Conservation (phyloP, 2,797 vertebrate genomes). For the Brotogeris chrysoptera region DNA sequence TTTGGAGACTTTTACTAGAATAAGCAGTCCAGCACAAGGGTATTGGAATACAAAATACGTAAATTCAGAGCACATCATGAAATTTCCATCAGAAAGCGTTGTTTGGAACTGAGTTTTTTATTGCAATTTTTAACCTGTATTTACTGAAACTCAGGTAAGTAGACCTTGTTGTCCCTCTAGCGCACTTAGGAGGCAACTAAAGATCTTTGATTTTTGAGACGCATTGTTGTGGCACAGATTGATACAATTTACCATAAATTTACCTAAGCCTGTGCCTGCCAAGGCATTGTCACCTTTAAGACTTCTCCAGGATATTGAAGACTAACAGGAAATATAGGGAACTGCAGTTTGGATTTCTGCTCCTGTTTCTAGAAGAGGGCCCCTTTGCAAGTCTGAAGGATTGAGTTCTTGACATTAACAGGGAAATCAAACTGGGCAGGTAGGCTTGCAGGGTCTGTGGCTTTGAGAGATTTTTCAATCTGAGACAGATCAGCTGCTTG, state of each 20-base stretch:
- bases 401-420: not conserved
- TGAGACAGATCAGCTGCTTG: not conserved
- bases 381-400: not conserved
- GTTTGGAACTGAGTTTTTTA: not conserved
- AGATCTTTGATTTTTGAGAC: not conserved
- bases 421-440: not conserved
- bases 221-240: not conserved
- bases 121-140: not conserved
- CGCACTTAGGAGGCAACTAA: not conserved
- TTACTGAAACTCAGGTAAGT: not conserved
- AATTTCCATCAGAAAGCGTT: not conserved
- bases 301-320: not conserved
- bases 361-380: not conserved
- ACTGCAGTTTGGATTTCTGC: not conserved
- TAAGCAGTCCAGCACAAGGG: not conserved
- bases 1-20: not conserved
- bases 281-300: not conserved
- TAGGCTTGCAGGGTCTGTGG: not conserved
- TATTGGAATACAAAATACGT: not conserved
- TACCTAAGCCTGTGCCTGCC: not conserved
- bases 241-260: not conserved
- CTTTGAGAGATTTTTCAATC: not conserved
- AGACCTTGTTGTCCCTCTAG: not conserved
- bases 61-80: not conserved
- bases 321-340: not conserved